These are phyloP conservation scores for Watsonalla cultraria DNA, from an alignment of 2,888 invertebrate species.

Conservation along the genomic window DNA sequence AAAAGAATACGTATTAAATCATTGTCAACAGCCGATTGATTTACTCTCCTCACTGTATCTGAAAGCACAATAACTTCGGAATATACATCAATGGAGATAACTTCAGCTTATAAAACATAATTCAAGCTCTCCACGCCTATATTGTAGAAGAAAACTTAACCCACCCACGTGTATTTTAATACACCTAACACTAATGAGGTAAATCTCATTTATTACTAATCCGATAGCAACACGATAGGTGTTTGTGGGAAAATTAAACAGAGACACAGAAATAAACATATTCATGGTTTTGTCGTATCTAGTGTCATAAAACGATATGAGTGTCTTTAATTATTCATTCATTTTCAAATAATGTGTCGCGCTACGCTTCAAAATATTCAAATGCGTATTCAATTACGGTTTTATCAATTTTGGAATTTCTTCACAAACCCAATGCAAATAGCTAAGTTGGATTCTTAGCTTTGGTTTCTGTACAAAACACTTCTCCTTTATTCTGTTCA, in stretches of 20 bases:
- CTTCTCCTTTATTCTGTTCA: neutral
- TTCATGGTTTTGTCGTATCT: slow-evolving; percentile 24
- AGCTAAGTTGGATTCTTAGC: no score
- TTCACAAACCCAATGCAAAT: neutral
- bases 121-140: slow-evolving; percentile 5
- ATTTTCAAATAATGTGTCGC: slow-evolving; percentile 5
- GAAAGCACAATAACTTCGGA: slow-evolving; percentile 2
- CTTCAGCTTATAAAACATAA: slow-evolving; percentile 2
- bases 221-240: slow-evolving; percentile 43
- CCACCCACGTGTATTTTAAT: slow-evolving; percentile 57
- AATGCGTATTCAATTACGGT: neutral
- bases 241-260: slow-evolving; percentile 53
- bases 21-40: slow-evolving; percentile 17
- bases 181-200: slow-evolving; percentile 43
- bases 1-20: slow-evolving; percentile 23
- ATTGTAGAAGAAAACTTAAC: slow-evolving; percentile 24
- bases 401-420: neutral
- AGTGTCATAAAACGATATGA: slow-evolving; percentile 32
- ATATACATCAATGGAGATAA: slow-evolving; percentile 1
- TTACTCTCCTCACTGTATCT: slow-evolving; percentile 9
- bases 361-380: neutral
- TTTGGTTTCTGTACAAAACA: neutral
- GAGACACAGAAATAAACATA: slow-evolving; percentile 23
- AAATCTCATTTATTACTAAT: slow-evolving; percentile 53
- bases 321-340: slow-evolving; percentile 33